phyloP scores from a whole-genome alignment of 2,888 invertebrate species.

The Xestia sexstrigata region DNA sequence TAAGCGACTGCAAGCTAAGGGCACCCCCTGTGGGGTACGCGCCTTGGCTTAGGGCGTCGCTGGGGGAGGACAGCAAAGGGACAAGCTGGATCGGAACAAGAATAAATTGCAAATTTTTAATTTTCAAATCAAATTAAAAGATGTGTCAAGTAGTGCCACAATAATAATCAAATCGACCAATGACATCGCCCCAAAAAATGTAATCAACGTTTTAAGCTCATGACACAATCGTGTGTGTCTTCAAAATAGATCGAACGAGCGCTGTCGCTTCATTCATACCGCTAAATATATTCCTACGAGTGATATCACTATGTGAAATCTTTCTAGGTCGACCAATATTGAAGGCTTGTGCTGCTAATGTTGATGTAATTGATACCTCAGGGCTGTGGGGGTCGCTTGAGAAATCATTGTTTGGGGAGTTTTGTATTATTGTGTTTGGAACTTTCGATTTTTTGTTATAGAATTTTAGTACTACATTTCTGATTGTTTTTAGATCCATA shows the following conservation, averaged over 20 bases:
- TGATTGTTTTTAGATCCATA: background rate
- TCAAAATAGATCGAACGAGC: constrained; percentile 52
- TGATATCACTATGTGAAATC: constrained; percentile 54
- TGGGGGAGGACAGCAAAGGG: too few species aligned
- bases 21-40: too few species aligned
- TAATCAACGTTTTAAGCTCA: constrained; percentile 46
- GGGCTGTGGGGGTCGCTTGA: background rate
- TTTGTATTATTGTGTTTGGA: constrained; percentile 15
- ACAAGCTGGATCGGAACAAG: too few species aligned
- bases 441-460: constrained; percentile 12
- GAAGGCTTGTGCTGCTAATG: constrained; percentile 22
- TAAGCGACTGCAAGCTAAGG: too few species aligned
- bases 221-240: constrained; percentile 53
- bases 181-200: constrained; percentile 28
- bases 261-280: constrained; percentile 58
- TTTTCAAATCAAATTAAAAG: background rate
- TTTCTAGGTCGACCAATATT: constrained; percentile 31
- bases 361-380: constrained; percentile 23
- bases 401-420: constrained; percentile 32
- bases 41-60: too few species aligned
- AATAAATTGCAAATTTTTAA: background rate
- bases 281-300: constrained; percentile 53
- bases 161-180: background rate
- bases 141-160: constrained; percentile 1
- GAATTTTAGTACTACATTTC: background rate